Evolutionary conservation across 2,888 invertebrate species (phyloP).

Genomic region (Rhodophaea formosa): DNA sequence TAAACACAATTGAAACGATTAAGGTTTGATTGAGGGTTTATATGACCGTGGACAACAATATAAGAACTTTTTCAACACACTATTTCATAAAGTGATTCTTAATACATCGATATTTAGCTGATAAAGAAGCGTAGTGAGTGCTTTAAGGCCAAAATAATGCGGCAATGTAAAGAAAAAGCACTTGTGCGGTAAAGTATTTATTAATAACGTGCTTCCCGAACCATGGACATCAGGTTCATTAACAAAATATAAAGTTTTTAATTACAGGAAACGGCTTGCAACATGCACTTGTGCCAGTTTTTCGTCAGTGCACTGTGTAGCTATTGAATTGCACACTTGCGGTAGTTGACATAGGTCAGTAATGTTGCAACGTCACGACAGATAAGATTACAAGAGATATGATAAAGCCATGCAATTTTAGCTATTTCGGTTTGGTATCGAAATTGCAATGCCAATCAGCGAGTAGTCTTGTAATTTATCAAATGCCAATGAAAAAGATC

Average conservation of each 20-base stretch:
- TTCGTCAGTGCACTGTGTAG: slow-evolving; percentile 42
- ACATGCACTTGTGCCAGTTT: slow-evolving; percentile 55
- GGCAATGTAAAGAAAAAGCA: too few relatives aligned
- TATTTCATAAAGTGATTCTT: too few relatives aligned
- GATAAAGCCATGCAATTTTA: slow-evolving; percentile 30
- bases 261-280: slow-evolving; percentile 21
- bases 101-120: too few relatives aligned
- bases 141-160: too few relatives aligned
- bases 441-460: slow-evolving; percentile 6
- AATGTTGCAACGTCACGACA: slow-evolving; percentile 35
- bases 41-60: too few relatives aligned
- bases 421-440: not conserved
- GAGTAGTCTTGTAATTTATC: not conserved
- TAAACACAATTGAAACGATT: too few relatives aligned
- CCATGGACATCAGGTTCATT: too few relatives aligned
- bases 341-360: slow-evolving; percentile 73
- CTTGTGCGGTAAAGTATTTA: too few relatives aligned
- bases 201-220: too few relatives aligned
- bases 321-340: slow-evolving; percentile 53
- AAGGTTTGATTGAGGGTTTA: too few relatives aligned
- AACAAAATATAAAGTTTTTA: not conserved
- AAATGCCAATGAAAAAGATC: not conserved
- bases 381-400: slow-evolving; percentile 68
- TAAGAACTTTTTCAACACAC: too few relatives aligned
- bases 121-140: too few relatives aligned